Percentiles rank a stretch among this genome's conserved stretches.
Conservation (phyloP, 37 sponge, comb jelly and placozoan species). For the Crambe crambe region DNA sequence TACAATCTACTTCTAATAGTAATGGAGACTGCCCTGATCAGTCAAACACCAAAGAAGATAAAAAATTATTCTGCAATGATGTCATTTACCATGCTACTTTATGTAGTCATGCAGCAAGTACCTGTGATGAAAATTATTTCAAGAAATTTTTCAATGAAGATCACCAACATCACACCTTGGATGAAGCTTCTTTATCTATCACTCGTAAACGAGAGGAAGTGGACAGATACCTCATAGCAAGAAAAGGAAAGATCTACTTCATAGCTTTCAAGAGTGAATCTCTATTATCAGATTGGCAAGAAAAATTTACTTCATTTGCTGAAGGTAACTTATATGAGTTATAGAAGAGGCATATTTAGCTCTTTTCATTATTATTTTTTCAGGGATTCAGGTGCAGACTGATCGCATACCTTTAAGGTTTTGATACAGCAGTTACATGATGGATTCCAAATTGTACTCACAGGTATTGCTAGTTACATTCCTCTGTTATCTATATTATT, state of each 20-base stretch:
- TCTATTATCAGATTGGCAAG: conserved; percentile 4
- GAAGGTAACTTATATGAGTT: too few relatives aligned
- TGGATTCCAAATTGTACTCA: conserved; percentile 2
- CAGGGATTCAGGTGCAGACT: not conserved
- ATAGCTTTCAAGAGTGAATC: conserved; percentile 21
- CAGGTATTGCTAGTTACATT: too few relatives aligned
- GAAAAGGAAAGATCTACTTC: not conserved
- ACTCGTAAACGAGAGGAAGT: not conserved
- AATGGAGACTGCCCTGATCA: not conserved
- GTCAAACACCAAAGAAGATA: not conserved
- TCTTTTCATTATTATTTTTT: too few relatives aligned
- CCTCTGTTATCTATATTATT: too few relatives aligned
- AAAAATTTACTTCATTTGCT: conserved; percentile 1
- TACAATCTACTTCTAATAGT: not conserved
- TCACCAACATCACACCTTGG: not conserved
- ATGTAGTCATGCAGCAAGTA: conserved; percentile 9
- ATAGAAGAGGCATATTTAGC: too few relatives aligned
- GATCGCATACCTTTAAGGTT: conserved; percentile 8
- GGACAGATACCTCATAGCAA: conserved; percentile 16
- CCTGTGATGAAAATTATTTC: not conserved
- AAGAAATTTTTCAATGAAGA: conserved; percentile 1
- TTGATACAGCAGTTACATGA: not conserved
- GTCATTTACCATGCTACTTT: conserved; percentile 15
- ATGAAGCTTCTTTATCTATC: conserved; percentile 13
- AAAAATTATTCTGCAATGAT: conserved; percentile 12